These are phyloP conservation scores for Rynchops niger DNA, from an alignment of 2,113 vertebrate genomes.

Conservation along the genomic window DNA sequence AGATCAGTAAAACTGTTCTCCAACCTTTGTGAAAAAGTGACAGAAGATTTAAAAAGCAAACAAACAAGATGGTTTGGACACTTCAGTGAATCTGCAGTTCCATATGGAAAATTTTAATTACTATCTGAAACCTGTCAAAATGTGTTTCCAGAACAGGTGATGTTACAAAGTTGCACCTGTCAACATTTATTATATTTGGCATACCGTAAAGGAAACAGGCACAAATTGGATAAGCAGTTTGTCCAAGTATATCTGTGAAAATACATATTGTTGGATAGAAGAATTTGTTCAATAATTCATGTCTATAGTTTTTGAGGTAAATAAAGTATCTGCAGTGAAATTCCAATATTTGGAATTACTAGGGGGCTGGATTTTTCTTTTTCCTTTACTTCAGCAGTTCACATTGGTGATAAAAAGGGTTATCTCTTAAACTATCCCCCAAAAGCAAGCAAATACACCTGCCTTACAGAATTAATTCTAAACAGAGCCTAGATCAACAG, in stretches of 20 bases:
- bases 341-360: not conserved
- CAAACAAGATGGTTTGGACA: not conserved
- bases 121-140: not conserved
- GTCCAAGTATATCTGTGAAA: not conserved
- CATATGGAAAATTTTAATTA: not conserved
- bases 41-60: not conserved
- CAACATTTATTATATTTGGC: not conserved
- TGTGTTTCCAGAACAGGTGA: not conserved
- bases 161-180: not conserved
- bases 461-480: not conserved
- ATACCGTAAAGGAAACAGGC: not conserved
- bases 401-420: not conserved
- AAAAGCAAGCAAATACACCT: not conserved
- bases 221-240: not conserved
- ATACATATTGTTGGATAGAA: not conserved
- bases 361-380: not conserved
- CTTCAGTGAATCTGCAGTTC: not conserved
- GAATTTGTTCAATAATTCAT: not conserved
- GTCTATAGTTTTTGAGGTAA: not conserved
- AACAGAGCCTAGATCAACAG: not conserved
- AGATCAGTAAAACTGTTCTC: not conserved
- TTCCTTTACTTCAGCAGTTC: not conserved
- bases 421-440: not conserved
- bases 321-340: not conserved
- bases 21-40: not conserved